phyloP scores from a whole-genome alignment of 2,888 invertebrate genomes.

The Bimastos eiseni region DNA sequence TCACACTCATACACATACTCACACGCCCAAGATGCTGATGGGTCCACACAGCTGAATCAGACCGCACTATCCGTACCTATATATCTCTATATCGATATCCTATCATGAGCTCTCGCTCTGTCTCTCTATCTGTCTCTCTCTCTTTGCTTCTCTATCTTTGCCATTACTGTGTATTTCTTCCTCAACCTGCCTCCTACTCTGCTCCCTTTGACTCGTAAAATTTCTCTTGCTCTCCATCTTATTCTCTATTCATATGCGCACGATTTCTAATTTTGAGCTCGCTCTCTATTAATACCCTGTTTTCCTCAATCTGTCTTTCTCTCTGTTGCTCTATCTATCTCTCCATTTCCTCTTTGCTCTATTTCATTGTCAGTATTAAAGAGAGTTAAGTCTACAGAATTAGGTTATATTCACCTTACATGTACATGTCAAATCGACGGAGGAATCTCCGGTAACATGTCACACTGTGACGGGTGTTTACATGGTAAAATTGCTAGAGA shows the following conservation, averaged over 20 bases:
- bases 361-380: neutral
- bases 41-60: neutral
- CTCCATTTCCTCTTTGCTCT: neutral
- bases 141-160: neutral
- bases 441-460: too few relatives aligned
- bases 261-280: neutral
- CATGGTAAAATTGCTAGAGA: neutral
- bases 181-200: neutral
- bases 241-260: neutral
- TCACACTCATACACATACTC: neutral
- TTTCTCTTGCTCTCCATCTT: neutral
- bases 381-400: too few relatives aligned
- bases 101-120: neutral
- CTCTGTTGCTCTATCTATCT: neutral
- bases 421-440: neutral
- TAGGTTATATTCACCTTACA: too few relatives aligned
- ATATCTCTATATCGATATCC: too few relatives aligned
- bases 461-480: neutral
- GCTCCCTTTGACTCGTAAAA: neutral
- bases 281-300: neutral
- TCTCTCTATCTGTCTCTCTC: conserved; percentile 17
- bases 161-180: neutral
- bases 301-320: neutral
- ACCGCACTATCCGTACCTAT: neutral
- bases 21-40: neutral